Percentiles rank a stretch among this genome's conserved stretches.
phyloP scores from a whole-genome alignment of 2,113 vertebrate species.

The Taxidea taxus region DNA sequence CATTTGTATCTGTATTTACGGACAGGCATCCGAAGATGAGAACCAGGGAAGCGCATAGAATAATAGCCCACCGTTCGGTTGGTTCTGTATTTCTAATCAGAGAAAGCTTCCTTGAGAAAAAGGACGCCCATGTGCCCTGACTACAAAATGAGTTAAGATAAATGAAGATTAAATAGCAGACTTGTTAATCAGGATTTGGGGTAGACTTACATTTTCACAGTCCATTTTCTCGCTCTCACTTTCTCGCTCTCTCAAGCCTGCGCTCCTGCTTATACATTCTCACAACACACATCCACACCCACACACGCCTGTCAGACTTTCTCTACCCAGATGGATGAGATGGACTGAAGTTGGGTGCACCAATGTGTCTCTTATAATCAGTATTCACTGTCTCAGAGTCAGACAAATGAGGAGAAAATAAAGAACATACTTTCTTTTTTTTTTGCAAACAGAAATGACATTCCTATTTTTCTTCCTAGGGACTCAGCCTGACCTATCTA shows the following conservation, averaged over 20 bases:
- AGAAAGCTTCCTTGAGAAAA: slow-evolving; percentile 37
- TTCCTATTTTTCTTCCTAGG: neutral
- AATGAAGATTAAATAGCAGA: slow-evolving; percentile 65
- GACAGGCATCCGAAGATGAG: slow-evolving; percentile 17
- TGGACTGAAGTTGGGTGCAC: slow-evolving; percentile 67
- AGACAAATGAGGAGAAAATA: slow-evolving; percentile 53
- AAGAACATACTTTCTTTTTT: slow-evolving; percentile 43
- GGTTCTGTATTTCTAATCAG: slow-evolving; percentile 26
- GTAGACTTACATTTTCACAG: slow-evolving; percentile 77
- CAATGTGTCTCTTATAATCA: slow-evolving; percentile 64
- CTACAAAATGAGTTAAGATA: slow-evolving; percentile 69
- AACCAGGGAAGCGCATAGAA: slow-evolving; percentile 1
- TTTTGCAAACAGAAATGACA: slow-evolving; percentile 25
- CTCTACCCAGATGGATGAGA: slow-evolving; percentile 71
- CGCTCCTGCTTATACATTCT: slow-evolving; percentile 34
- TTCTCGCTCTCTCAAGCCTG: slow-evolving; percentile 62
- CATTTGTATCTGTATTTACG: neutral
- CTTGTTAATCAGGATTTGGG: slow-evolving; percentile 70
- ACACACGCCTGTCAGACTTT: slow-evolving; percentile 61
- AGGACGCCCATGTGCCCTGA: neutral
- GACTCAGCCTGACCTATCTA: slow-evolving; percentile 8
- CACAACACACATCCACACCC: slow-evolving; percentile 50
- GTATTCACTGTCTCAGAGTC: slow-evolving; percentile 50
- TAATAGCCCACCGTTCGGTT: neutral
- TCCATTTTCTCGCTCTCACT: slow-evolving; percentile 75